Conservation (phyloP, 2,113 vertebrate species). For the Vicugna pacos region DNA sequence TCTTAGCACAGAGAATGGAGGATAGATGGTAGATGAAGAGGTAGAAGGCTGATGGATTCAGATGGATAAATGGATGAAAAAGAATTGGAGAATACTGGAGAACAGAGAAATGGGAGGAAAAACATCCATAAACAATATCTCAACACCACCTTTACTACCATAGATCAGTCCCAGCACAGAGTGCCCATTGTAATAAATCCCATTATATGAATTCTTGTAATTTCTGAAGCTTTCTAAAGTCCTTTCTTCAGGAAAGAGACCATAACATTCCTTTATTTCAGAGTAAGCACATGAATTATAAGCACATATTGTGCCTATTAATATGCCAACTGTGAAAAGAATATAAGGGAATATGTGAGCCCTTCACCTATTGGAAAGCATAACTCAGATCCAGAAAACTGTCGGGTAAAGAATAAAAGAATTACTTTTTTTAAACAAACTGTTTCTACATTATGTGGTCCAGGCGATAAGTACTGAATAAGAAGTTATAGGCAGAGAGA, state of each 20-base stretch:
- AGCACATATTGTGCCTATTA: background rate
- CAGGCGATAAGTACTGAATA: background rate
- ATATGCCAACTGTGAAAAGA: constrained; percentile 13
- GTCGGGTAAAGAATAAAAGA: background rate
- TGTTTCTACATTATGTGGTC: background rate
- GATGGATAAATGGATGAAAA: background rate
- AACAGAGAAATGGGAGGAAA: background rate
- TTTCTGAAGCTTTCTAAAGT: background rate
- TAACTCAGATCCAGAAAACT: constrained; percentile 13
- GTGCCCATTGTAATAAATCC: background rate
- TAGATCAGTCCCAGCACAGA: background rate
- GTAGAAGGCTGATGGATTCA: background rate
- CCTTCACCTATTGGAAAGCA: background rate
- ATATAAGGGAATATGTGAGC: background rate
- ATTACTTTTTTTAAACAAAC: background rate
- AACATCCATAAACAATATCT: background rate
- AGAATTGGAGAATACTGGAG: background rate
- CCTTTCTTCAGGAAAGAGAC: background rate
- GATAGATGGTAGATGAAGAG: background rate
- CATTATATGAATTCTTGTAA: background rate
- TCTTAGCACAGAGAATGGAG: background rate
- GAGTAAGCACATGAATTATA: background rate
- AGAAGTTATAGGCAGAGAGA: background rate
- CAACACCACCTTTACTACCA: background rate
- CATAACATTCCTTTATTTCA: background rate